Evolutionary conservation across 2,888 invertebrate species (phyloP), one percentile per base, ranked within the genome.

Genomic region (Drosophila koepferae): DNA sequence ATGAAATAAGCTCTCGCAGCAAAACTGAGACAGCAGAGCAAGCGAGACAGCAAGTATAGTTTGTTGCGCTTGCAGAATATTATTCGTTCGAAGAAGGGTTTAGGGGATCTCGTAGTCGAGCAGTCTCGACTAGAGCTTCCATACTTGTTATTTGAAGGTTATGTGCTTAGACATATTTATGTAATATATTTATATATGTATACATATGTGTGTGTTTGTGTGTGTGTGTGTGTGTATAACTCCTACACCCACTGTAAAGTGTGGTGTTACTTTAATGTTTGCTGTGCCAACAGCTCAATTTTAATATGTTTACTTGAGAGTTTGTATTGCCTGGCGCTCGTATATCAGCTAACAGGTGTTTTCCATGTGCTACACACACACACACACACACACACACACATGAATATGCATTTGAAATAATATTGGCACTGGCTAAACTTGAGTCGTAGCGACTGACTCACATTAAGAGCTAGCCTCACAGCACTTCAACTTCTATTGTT

Each of bases 301-400:
- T 75, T 61, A 75, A 78, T 75, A 65, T 79, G 64, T 74, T 74
- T 77, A 74, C 75, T 36, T 44, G 36, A 59, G 78, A 71, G 71
- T 63, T 66, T 69, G 61, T 41, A 49, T 76, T 65, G 65, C 54
- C 65, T 46, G 36, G 10, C 7, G 38, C 58, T 44, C 40, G 18
- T 61, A 43, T 55, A 46, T 59, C 46, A 46, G 46, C 59, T 51
- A 74, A 74, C 78, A 74, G 77, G 70, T 77, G 65, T 77, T 66
- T 63, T 44, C 38, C 61, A 56, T 63, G 41, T 51, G 43, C 20
- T 36, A 18, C 46, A 16, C n/a, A 38, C 8, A 28, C 9, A 23
- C n/a, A n/a, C 8, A 28, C 28, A n/a, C 9, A 12, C 20, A 23
- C 10, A 10, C 2, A 36, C 10, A 40, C n/a, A 56, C 9, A 58